A percentile compares a stretch with the other conserved stretches of the same genome.
Conservation (phyloP, 2,113 vertebrate species). For the Semnornis frantzii region DNA sequence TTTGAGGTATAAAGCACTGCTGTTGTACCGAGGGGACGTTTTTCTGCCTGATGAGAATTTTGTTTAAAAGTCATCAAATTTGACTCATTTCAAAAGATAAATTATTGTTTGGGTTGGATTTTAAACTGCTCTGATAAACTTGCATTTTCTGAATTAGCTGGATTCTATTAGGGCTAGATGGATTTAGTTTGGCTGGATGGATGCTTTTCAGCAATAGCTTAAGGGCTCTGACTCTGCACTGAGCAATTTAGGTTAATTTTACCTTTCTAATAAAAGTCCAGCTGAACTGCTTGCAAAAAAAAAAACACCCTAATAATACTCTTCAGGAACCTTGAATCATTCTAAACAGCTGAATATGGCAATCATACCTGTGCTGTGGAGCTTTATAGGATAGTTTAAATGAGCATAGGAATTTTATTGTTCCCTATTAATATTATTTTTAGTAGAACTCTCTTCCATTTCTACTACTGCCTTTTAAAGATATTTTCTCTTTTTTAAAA, state of each 20-base stretch:
- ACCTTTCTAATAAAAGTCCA: conserved; percentile 53
- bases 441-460: conserved; percentile 30
- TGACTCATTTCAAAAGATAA: not conserved
- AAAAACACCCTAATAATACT: not conserved
- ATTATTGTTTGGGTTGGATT: conserved; percentile 40
- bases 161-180: not conserved
- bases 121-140: conserved; percentile 5
- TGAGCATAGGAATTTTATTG: conserved; percentile 20
- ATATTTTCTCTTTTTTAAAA: conserved; percentile 19
- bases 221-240: conserved; percentile 18
- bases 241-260: conserved; percentile 57
- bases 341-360: conserved; percentile 32
- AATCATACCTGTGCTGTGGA: conserved; percentile 36
- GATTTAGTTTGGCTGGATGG: not conserved
- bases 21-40: not conserved
- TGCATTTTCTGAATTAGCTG: conserved; percentile 32
- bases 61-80: not conserved
- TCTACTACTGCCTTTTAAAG: conserved; percentile 11
- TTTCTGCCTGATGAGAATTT: not conserved
- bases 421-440: conserved; percentile 55
- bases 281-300: conserved; percentile 39
- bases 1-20: not conserved
- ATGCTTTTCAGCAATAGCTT: conserved; percentile 27
- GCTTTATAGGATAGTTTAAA: conserved; percentile 37
- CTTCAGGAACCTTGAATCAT: conserved; percentile 25